Evolutionary conservation across 1,140 invertebrate species (phyloP), one percentile per base, ranked within the genome.

Genomic region (Cotesia vestalis): DNA sequence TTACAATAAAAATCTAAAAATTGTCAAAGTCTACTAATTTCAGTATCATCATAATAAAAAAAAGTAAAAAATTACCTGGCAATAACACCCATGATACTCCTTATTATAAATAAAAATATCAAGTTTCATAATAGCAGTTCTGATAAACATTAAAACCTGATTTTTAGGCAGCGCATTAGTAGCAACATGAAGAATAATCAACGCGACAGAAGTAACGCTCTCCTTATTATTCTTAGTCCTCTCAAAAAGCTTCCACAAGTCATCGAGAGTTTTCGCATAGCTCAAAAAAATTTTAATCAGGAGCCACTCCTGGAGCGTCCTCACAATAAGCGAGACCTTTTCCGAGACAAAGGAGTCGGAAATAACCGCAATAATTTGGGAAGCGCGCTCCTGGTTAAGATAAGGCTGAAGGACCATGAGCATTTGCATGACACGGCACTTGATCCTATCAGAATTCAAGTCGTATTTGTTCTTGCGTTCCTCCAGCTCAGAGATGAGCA

Each of bases 261-360:
- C 67, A 20, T 75, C 55, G 6, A 71, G 62, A 12, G 84, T 38
- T 14, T 75, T 12, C 70, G 63, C 46, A 75, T 81, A 73, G 40
- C 79, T 67, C 3, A 75, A n/a, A 70, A 84, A 80, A 14, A 88
- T 83, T 62, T 80, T 75, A 14, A 88, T 84, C n/a, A 90, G 81
- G 67, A 88, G 81, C 90, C 88, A 93, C 80, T 93, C 91, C 69
- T 90, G 88, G 76, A 92, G 84, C 69, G 92, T 89, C 62, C 88
- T 86, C 1, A 93, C 87, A 78, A 90, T 92, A 4, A 87, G 85
- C 77, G 93, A 92, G 80, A 92, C 89, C 77, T 85, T 90, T 76
- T 91, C 88, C 12, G 78, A 78, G n/a, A 89, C 72, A 17, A 91
- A 78, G 67, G 84, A 84, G 38, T 85, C 76, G 62, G 86, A 82